Evolutionary conservation across 2,888 invertebrate genomes (phyloP).

Genomic region (Lordiphosa fenestrarum): DNA sequence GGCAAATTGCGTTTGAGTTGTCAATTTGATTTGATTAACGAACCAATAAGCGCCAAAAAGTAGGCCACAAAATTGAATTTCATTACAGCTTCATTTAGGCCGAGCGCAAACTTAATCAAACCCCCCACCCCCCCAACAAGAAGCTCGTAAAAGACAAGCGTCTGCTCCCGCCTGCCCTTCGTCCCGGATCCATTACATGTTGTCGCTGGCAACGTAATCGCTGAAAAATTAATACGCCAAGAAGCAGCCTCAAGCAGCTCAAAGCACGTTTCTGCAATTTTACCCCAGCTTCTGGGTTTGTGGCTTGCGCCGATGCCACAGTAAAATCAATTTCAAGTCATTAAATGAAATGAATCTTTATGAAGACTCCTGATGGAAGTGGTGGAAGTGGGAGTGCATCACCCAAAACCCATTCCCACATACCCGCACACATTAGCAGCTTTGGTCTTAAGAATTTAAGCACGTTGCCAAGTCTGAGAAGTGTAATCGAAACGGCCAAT

Average conservation of each 20-base stretch:
- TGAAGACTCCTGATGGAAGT: slow-evolving; percentile 46
- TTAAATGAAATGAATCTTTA: slow-evolving; percentile 77
- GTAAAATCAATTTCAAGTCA: slow-evolving; percentile 77
- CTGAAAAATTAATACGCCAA: slow-evolving; percentile 66
- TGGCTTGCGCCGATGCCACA: slow-evolving; percentile 52
- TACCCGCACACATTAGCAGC: slow-evolving; percentile 40
- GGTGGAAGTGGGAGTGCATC: slow-evolving; percentile 34
- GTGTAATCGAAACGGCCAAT: slow-evolving; percentile 33
- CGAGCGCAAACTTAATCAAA: slow-evolving; percentile 65
- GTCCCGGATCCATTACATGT: slow-evolving; percentile 60
- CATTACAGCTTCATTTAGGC: slow-evolving; percentile 67
- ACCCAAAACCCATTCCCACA: neutral
- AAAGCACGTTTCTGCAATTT: slow-evolving; percentile 73
- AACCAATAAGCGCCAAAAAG: slow-evolving; percentile 52
- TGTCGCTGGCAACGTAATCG: slow-evolving; percentile 68
- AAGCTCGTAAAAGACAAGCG: slow-evolving; percentile 57
- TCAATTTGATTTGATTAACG: slow-evolving; percentile 51
- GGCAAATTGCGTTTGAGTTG: slow-evolving; percentile 19
- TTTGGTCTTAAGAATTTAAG: slow-evolving; percentile 43
- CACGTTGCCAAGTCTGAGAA: slow-evolving; percentile 27
- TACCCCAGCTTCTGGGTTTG: slow-evolving; percentile 22
- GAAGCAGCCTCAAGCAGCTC: slow-evolving; percentile 44
- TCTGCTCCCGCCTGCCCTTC: neutral
- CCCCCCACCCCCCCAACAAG: slow-evolving; percentile 70
- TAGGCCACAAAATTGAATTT: slow-evolving; percentile 73